These are phyloP conservation scores for Archips xylosteana DNA, from an alignment of 2,888 invertebrate genomes.

Conservation along the genomic window DNA sequence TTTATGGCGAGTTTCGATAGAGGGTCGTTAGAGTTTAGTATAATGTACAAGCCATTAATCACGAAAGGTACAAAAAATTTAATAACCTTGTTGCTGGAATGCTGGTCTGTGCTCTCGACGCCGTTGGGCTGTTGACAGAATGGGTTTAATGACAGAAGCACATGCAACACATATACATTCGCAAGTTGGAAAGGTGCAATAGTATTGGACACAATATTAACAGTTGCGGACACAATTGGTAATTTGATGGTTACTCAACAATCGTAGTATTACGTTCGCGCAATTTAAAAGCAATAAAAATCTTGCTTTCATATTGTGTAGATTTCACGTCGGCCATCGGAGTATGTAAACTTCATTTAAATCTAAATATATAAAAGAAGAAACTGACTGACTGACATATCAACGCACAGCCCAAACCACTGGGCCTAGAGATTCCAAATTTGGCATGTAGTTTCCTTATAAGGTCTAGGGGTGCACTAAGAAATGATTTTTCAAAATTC, in stretches of 20 bases:
- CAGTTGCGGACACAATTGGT: conserved; percentile 41
- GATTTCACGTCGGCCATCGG: neutral
- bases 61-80: conserved; percentile 19
- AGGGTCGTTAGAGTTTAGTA: conserved; percentile 9
- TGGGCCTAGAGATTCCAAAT: too few species aligned
- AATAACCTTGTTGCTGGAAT: conserved; percentile 42
- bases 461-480: too few species aligned
- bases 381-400: too few species aligned
- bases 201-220: conserved; percentile 27
- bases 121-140: conserved; percentile 63
- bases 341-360: neutral
- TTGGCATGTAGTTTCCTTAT: too few species aligned
- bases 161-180: conserved; percentile 55
- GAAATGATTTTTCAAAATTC: too few species aligned
- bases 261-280: neutral
- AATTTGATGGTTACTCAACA: neutral
- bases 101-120: conserved; percentile 45
- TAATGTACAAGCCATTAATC: conserved; percentile 14
- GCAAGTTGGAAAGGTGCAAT: conserved; percentile 45
- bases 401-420: too few species aligned
- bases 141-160: conserved; percentile 61
- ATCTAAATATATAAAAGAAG: too few species aligned
- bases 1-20: conserved; percentile 4
- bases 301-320: neutral
- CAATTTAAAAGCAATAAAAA: neutral